phyloP scores from a whole-genome alignment of 2,113 vertebrate genomes.

The Leptobrachium ailaonicum region DNA sequence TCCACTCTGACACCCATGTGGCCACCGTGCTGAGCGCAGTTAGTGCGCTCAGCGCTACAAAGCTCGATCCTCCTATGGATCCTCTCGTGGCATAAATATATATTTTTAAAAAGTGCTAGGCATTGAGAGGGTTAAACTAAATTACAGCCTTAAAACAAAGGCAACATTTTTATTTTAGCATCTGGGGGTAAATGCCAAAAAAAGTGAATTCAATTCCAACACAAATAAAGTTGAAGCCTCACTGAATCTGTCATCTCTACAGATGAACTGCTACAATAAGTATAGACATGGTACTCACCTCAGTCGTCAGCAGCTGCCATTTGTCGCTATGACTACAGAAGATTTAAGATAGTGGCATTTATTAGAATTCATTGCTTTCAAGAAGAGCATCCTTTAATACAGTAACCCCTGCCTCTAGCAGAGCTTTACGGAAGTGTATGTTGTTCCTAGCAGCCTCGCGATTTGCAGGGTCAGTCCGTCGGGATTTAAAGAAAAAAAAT shows the following conservation, averaged over 20 bases:
- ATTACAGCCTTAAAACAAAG: too few species aligned
- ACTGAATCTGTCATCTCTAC: slow-evolving; percentile 24
- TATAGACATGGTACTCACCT: slow-evolving; percentile 18
- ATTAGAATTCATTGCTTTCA: slow-evolving; percentile 29
- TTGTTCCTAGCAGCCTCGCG: neutral
- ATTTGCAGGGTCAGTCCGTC: neutral
- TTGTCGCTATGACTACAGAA: slow-evolving; percentile 33
- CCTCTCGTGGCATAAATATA: too few species aligned
- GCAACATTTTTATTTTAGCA: too few species aligned
- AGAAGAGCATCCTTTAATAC: neutral
- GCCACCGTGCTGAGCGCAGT: too few species aligned
- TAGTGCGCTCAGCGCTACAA: too few species aligned
- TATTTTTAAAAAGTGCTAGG: too few species aligned
- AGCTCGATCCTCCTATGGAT: too few species aligned
- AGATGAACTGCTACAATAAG: slow-evolving; percentile 19
- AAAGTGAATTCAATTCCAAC: too few species aligned
- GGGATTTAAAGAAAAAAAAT: too few species aligned
- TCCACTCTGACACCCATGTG: too few species aligned
- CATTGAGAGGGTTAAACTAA: too few species aligned
- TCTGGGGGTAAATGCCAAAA: too few species aligned
- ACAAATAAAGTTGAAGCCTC: neutral
- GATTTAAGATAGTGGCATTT: slow-evolving; percentile 25
- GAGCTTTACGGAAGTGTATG: neutral
- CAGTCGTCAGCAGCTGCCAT: slow-evolving; percentile 14
- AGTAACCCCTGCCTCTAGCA: neutral